A percentile compares a stretch with the other conserved stretches of the same genome.
Evolutionary conservation across 2,797 vertebrate species (phyloP).

Genomic region (Dicrostonyx torquatus): DNA sequence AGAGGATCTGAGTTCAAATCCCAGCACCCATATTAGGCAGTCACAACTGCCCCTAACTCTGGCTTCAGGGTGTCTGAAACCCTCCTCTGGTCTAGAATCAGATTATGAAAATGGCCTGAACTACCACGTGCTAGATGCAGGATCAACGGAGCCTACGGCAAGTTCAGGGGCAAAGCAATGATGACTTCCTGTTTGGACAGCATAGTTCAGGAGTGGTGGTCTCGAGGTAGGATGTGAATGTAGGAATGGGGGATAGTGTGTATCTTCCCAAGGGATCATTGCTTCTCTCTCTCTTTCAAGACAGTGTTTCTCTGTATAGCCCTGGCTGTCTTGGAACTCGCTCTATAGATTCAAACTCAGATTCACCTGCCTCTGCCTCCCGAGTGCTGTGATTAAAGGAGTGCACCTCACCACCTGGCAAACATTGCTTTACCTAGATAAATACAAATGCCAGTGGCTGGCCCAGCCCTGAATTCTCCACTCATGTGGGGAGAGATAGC

Average conservation of each 20-base stretch:
- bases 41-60: background rate
- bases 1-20: background rate
- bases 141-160: background rate
- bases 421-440: background rate
- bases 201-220: background rate
- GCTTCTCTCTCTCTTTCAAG: background rate
- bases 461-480: background rate
- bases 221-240: background rate
- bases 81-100: background rate
- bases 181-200: background rate
- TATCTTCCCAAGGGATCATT: background rate
- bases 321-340: background rate
- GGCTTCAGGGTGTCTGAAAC: background rate
- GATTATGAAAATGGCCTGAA: background rate
- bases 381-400: background rate
- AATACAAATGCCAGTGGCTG: background rate
- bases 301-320: background rate
- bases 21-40: background rate
- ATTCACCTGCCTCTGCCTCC: background rate
- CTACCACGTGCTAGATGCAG: background rate
- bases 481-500: background rate
- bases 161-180: background rate
- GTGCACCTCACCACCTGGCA: background rate
- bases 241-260: background rate
- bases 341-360: background rate